phyloP scores from a whole-genome alignment of 2,797 vertebrate species.

The Leuciscus waleckii region DNA sequence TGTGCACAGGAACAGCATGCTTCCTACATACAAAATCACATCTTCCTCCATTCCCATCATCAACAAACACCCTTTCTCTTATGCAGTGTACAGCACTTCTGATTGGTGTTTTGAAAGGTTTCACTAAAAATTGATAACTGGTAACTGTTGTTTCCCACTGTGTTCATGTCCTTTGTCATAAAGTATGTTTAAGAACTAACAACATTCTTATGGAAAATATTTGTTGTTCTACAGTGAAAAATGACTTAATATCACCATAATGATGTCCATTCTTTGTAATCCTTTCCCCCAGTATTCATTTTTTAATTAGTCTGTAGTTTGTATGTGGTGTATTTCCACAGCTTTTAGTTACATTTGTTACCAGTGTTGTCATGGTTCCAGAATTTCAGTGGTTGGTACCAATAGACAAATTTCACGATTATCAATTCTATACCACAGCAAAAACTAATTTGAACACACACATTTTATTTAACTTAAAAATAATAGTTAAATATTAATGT shows the following conservation, averaged over 20 bases:
- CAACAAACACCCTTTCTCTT: not conserved
- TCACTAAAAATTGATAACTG: not conserved
- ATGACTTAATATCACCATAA: not conserved
- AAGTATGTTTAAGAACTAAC: not conserved
- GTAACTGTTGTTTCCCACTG: not conserved
- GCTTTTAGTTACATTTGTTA: not conserved
- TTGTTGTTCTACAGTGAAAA: not conserved
- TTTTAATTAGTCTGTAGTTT: not conserved
- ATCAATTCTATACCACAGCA: not conserved
- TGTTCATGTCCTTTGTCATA: not conserved
- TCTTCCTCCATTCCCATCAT: not conserved
- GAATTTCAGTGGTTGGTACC: not conserved
- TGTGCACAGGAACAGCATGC: not conserved
- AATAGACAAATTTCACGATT: not conserved
- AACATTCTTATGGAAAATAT: not conserved
- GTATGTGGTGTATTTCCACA: not conserved
- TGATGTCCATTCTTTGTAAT: not conserved
- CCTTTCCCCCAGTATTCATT: not conserved
- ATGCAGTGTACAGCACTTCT: not conserved
- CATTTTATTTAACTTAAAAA: too few species aligned
- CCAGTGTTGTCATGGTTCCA: not conserved
- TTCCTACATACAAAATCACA: constrained; percentile 10
- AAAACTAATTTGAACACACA: too few species aligned
- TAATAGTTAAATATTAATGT: too few species aligned
- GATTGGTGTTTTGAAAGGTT: not conserved